phyloP scores from a whole-genome alignment of 1,140 invertebrate genomes.

The Ceratitis capitata region DNA sequence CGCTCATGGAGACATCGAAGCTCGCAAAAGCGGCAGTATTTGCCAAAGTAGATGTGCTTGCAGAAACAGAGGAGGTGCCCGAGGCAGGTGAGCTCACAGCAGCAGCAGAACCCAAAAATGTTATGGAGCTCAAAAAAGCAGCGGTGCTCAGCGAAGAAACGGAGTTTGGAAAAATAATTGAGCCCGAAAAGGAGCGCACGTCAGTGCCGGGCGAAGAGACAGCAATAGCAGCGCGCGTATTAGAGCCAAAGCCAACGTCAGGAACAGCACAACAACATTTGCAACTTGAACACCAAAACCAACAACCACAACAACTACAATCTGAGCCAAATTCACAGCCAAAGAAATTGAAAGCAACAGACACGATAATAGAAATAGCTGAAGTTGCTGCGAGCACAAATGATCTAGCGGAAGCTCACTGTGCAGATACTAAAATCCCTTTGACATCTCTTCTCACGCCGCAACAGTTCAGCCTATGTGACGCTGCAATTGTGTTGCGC shows the following conservation, averaged over 20 bases:
- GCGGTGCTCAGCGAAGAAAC: too few relatives aligned
- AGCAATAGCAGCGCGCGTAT: background rate
- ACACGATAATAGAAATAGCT: background rate
- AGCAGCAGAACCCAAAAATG: too few relatives aligned
- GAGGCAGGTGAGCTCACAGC: too few relatives aligned
- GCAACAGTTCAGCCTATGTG: background rate
- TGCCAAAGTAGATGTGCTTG: too few relatives aligned
- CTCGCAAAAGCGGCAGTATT: too few relatives aligned
- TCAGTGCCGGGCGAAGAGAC: background rate
- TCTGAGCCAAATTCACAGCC: background rate
- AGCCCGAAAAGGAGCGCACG: background rate
- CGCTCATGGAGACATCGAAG: too few relatives aligned
- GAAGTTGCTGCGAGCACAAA: background rate
- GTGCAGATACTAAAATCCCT: background rate
- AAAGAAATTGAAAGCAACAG: background rate
- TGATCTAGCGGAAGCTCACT: background rate
- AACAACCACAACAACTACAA: background rate
- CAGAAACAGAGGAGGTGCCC: too few relatives aligned
- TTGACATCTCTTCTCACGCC: background rate
- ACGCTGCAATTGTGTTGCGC: conserved; percentile 7
- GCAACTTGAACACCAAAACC: background rate
- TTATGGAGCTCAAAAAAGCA: too few relatives aligned
- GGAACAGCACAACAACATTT: background rate
- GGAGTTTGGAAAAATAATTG: background rate
- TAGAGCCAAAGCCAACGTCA: background rate